A percentile compares a stretch with the other conserved stretches of the same genome.
phyloP scores from a whole-genome alignment of 2,888 invertebrate genomes.

The Mylabris sibirica region DNA sequence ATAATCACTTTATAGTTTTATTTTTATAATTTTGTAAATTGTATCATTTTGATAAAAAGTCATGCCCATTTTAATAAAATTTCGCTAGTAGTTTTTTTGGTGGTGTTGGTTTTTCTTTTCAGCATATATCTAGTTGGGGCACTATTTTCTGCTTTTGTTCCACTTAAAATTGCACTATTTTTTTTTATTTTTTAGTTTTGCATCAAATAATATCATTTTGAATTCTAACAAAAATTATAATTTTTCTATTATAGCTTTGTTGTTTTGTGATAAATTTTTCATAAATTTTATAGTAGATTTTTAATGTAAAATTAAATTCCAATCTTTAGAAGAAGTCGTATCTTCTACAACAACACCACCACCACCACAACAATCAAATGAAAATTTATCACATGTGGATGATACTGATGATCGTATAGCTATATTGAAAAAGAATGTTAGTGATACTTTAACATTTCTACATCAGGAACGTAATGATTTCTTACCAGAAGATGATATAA shows the following conservation, averaged over 20 bases:
- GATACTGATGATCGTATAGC: constrained; percentile 51
- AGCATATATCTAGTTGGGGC: constrained; percentile 5
- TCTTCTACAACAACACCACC: constrained; percentile 48
- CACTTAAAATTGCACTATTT: constrained; percentile 27
- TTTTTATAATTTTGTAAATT: constrained; percentile 17
- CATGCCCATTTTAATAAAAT: constrained; percentile 58
- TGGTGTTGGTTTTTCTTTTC: constrained; percentile 34
- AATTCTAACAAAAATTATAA: constrained; percentile 20
- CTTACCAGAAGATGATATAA: constrained; percentile 58
- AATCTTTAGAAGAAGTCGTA: constrained; percentile 41
- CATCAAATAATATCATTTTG: background rate
- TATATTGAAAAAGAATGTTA: constrained; percentile 56
- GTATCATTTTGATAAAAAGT: constrained; percentile 38
- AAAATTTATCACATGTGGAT: background rate
- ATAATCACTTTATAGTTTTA: background rate
- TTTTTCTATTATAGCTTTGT: constrained; percentile 30
- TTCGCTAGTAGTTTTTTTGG: constrained; percentile 35
- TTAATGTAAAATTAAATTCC: constrained; percentile 9
- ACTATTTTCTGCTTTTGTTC: constrained; percentile 8
- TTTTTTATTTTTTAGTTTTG: constrained; percentile 38
- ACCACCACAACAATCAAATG: constrained; percentile 19
- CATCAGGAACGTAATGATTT: constrained; percentile 61
- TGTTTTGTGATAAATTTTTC: background rate
- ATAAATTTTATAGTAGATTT: constrained; percentile 12
- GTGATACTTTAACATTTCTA: constrained; percentile 58